A percentile compares a stretch with the other conserved stretches of the same genome.
Conservation (phyloP, 2,797 vertebrate genomes). For the Rhabdophis nuchalis region DNA sequence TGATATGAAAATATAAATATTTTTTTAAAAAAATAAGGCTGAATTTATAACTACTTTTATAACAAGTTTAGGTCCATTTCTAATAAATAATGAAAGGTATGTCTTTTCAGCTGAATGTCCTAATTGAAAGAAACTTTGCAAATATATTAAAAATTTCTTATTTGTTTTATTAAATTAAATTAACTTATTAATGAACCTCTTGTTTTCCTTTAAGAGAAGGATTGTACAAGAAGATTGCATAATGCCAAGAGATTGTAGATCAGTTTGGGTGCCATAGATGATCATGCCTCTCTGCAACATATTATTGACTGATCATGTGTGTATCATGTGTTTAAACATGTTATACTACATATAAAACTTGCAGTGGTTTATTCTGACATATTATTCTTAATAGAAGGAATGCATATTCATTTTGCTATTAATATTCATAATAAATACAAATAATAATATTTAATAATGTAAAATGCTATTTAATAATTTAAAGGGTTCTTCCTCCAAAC, state of each 20-base stretch:
- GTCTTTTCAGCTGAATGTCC: background rate
- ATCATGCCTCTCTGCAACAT: background rate
- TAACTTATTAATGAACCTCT: constrained; percentile 1
- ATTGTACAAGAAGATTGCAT: background rate
- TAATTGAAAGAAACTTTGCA: background rate
- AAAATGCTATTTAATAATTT: background rate
- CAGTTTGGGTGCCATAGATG: background rate
- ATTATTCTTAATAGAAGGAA: background rate
- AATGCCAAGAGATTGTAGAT: background rate
- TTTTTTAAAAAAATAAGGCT: background rate
- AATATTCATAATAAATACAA: background rate
- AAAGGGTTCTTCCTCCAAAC: background rate
- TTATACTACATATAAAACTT: background rate
- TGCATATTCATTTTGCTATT: background rate
- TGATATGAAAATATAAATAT: background rate
- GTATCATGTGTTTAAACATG: background rate
- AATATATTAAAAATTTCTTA: background rate
- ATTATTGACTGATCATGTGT: background rate
- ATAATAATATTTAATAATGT: background rate
- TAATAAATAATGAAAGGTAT: constrained; percentile 3
- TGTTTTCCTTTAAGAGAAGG: background rate
- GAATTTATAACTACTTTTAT: background rate
- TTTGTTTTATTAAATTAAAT: background rate
- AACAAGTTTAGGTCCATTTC: constrained; percentile 4
- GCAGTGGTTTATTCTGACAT: background rate